Evolutionary conservation across 1,140 invertebrate species (phyloP).

Genomic region (Mylabris phalerata): DNA sequence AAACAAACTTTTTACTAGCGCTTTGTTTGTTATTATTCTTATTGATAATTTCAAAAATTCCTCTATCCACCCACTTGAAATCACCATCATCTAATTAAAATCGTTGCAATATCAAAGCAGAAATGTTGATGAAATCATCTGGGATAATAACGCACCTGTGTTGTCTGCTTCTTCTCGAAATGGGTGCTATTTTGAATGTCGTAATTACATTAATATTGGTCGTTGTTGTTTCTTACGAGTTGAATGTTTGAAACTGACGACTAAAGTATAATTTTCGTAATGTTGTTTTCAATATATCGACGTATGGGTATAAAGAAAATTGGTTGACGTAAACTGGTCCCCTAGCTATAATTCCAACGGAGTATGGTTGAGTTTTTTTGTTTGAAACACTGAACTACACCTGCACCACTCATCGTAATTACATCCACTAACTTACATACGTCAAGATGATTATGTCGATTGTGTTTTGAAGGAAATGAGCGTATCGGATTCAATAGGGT

Average conservation of each 20-base stretch:
- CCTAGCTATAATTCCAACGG: conserved; percentile 13
- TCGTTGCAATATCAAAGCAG: too few species aligned
- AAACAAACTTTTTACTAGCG: conserved; percentile 16
- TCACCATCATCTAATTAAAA: too few species aligned
- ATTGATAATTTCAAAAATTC: conserved; percentile 14
- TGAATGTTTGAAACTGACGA: too few species aligned
- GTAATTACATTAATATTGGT: too few species aligned
- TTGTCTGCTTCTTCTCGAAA: too few species aligned
- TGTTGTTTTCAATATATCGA: conserved; percentile 14
- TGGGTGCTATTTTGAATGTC: too few species aligned
- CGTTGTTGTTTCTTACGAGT: too few species aligned
- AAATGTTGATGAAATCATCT: too few species aligned
- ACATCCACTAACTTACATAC: conserved; percentile 11
- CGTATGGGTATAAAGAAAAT: conserved; percentile 14
- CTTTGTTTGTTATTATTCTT: conserved; percentile 19
- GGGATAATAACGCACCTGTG: too few species aligned
- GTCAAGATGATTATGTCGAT: too few species aligned
- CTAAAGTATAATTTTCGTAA: background rate
- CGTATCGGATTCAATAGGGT: background rate
- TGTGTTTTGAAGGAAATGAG: too few species aligned
- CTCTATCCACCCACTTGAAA: too few species aligned
- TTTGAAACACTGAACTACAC: conserved; percentile 12
- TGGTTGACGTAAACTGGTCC: conserved; percentile 17
- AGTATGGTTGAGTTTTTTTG: conserved; percentile 2
- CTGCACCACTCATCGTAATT: conserved; percentile 21